phyloP scores from a whole-genome alignment of 1,140 invertebrate species.

The Pogonus chalceus region DNA sequence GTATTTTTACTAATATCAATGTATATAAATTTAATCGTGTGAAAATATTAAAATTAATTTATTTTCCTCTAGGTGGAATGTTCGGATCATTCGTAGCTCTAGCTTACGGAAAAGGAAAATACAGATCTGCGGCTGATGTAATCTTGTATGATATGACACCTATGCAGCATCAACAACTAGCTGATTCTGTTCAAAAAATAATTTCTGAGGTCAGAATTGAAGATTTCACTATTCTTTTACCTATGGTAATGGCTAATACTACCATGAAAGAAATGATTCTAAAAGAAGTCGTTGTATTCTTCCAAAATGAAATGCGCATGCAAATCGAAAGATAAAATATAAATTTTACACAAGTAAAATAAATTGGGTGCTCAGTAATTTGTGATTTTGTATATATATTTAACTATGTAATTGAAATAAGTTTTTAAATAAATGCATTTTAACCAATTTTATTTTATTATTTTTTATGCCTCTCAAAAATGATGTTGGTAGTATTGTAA shows the following conservation, averaged over 20 bases:
- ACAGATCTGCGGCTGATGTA: conserved; percentile 22
- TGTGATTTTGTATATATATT: too few relatives aligned
- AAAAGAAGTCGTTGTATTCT: conserved; percentile 17
- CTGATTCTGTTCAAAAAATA: conserved; percentile 14
- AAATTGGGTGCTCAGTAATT: too few relatives aligned
- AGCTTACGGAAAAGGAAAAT: conserved; percentile 18
- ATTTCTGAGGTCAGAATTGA: conserved; percentile 14
- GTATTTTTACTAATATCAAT: conserved; percentile 8
- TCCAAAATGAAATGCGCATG: conserved; percentile 19
- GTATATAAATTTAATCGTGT: not conserved
- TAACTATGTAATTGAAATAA: too few relatives aligned
- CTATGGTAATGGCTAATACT: conserved; percentile 15
- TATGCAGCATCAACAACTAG: conserved; percentile 17
- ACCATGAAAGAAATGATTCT: conserved; percentile 18
- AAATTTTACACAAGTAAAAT: too few relatives aligned
- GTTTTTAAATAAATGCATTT: too few relatives aligned
- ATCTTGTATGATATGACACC: conserved; percentile 23
- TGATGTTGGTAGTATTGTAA: too few relatives aligned
- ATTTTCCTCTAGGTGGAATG: conserved; percentile 20
- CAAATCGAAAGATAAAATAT: not conserved
- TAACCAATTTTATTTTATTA: too few relatives aligned
- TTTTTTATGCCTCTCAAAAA: too few relatives aligned
- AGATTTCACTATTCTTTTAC: conserved; percentile 14
- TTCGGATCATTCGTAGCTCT: conserved; percentile 17
- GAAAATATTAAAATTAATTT: conserved; percentile 8